phyloP scores from a whole-genome alignment of 1,140 invertebrate species.

The Adoxophyes honmai region DNA sequence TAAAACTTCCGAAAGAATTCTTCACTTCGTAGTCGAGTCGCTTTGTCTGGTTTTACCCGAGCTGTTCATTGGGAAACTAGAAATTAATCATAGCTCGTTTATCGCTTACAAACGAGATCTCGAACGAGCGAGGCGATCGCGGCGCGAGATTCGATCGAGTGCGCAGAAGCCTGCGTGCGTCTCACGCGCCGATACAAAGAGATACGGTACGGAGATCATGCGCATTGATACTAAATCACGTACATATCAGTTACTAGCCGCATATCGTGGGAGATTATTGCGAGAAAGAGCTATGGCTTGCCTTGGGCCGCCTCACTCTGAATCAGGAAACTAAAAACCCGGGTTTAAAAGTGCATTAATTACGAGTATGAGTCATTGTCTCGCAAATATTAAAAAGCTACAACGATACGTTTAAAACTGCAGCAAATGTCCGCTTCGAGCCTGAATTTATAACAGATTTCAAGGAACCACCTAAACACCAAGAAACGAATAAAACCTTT shows the following conservation, averaged over 20 bases:
- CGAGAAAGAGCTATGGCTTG: constrained; percentile 6
- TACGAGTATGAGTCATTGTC: no score
- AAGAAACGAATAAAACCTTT: no score
- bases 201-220: constrained; percentile 55
- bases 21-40: no score
- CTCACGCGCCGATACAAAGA: constrained; percentile 42
- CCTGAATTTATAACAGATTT: no score
- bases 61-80: constrained; percentile 32
- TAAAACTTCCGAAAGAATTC: no score
- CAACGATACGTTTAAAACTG: no score
- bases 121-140: constrained; percentile 31
- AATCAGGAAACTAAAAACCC: constrained; percentile 16
- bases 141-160: constrained; percentile 35
- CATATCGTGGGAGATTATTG: constrained; percentile 28
- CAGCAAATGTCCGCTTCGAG: no score
- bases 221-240: constrained; percentile 60
- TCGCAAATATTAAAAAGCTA: no score
- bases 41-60: not conserved
- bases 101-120: constrained; percentile 37
- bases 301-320: constrained; percentile 21
- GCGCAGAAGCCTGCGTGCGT: constrained; percentile 33
- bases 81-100: constrained; percentile 44
- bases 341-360: not conserved
- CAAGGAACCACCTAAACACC: no score
- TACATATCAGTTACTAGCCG: constrained; percentile 51